A percentile compares a stretch with the other conserved stretches of the same genome.
Conservation (phyloP, 2,797 vertebrate species). For the Alfaro cultratus region DNA sequence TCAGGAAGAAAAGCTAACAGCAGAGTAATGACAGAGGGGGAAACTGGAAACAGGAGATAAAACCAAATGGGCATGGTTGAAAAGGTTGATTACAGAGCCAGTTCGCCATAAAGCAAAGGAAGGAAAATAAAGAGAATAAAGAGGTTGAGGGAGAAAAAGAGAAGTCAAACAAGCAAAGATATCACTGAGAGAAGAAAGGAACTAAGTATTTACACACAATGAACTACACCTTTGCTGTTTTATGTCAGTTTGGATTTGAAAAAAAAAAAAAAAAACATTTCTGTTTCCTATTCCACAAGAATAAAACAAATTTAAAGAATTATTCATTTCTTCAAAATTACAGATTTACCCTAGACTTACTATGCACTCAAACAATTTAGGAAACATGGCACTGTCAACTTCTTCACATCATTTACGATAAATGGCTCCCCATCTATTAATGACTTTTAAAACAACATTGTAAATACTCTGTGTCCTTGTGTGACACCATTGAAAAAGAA, state of each 20-base stretch:
- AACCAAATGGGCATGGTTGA: conserved; percentile 65
- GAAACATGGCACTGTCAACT: neutral
- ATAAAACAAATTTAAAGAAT: neutral
- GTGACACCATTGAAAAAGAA: neutral
- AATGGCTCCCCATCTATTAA: neutral
- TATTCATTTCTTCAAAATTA: neutral
- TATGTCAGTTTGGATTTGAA: neutral
- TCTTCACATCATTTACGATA: neutral
- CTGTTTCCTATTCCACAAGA: neutral
- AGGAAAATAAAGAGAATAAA: neutral
- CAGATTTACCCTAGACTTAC: neutral
- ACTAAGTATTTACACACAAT: neutral
- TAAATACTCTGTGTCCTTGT: neutral
- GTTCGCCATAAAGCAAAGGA: conserved; percentile 17
- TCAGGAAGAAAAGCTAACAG: conserved; percentile 68
- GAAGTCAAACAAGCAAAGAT: neutral
- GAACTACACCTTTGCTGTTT: neutral
- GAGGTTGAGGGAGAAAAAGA: neutral
- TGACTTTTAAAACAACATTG: neutral
- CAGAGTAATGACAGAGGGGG: conserved; percentile 68
- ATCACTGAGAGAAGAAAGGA: neutral
- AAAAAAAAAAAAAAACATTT: neutral
- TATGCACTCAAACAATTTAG: neutral
- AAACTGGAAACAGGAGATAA: conserved; percentile 71
- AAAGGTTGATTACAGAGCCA: conserved; percentile 63